Percentiles rank a stretch among this genome's conserved stretches.
Conservation (phyloP, 2,113 vertebrate species). For the Felis catus region F.catus_Fca126_mat1.0 CM031420.1:137373001-137373500, state of each 20-base stretch:
- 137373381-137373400: not conserved
- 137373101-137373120: not conserved
- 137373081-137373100: not conserved
- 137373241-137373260: not conserved
- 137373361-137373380: not conserved
- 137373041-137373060: not conserved
- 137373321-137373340: not conserved
- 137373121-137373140: not conserved
- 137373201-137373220: not conserved
- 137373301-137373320: not conserved
- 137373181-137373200: not conserved
- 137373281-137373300: not conserved
- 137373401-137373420: slow-evolving; percentile 23
- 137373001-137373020: not conserved
- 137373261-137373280: not conserved
- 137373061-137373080: not conserved
- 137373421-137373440: not conserved
- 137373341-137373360: not conserved
- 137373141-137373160: not conserved
- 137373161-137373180: not conserved
- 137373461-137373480: not conserved
- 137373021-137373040: not conserved
- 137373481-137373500: not conserved
- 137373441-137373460: not conserved
- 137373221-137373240: slow-evolving; percentile 23